Base-by-base conservation (phyloP, 1,140 invertebrate species). In the Drusus annulatus region DNA sequence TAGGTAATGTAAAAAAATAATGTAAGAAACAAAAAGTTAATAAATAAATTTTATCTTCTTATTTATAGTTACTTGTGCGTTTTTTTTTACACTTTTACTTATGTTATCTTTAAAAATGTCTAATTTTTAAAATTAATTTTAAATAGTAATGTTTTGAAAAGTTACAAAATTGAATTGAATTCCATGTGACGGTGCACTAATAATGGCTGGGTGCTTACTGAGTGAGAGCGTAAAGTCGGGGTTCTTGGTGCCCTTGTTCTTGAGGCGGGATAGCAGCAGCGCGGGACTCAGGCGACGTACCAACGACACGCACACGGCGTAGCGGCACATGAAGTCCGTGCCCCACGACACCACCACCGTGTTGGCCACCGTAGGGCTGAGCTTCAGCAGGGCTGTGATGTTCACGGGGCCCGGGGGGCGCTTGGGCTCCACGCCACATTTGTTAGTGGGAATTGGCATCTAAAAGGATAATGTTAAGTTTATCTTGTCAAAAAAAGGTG, bases 371-470 rank as follows among this genome's bases (percentile, higher is more conserved):
- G 93, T 94, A 0, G 97, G 96, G 80, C 94, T 95, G 62, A 97
- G 87, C 88, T 96, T 95, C 16, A 96, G 94, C 83, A 96, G 91
- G 56, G 92, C 91, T 19, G 97, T 98, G 76, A 98, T 96, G 87
- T 98, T 97, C 0, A 99, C 95, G 15, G 97, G 97, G 60, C 95
- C 90, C 16, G 96, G 95, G 45, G 96, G 96, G 76, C 97, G 91
- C 89, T 98, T 98, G 51, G 97, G 94, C 88, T 98, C 97, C 50
- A 96, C 95, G 80, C 96, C 96, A 13, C 96, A 96, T 89, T 97
- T 97, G 88, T 97, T 98, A 80, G 96, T 98, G 62, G 97, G 97
- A 88, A 98, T 96, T 58, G 96, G 96, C 91, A 96, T 97, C 95
- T 97, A 86, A 76, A 82, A 71, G 28, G 58, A 80, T 36, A 21